Percentiles rank a stretch among this genome's conserved stretches.
phyloP scores from a whole-genome alignment of 1,140 invertebrate species.

The Ladona fulva region DNA sequence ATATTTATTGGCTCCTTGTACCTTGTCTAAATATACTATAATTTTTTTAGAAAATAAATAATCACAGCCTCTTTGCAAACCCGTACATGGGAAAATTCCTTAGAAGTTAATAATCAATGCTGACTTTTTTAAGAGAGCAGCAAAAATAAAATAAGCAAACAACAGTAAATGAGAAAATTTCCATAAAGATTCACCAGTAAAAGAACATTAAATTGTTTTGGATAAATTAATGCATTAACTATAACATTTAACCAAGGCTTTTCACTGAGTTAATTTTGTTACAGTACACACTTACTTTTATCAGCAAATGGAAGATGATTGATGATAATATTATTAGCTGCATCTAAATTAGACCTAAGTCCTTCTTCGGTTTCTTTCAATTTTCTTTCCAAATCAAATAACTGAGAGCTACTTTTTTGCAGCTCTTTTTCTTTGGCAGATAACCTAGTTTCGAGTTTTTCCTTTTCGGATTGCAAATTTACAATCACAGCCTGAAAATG shows the following conservation, averaged over 20 bases:
- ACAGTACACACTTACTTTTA: neutral
- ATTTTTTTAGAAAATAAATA: no score
- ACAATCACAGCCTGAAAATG: conserved; percentile 22
- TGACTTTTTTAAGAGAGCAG: no score
- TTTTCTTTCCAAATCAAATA: conserved; percentile 25
- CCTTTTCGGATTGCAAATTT: conserved; percentile 38
- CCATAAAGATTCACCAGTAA: no score
- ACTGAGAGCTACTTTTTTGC: neutral
- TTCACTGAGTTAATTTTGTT: neutral
- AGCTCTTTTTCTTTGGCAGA: conserved; percentile 8
- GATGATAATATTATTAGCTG: conserved; percentile 16
- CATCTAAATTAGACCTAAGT: conserved; percentile 16
- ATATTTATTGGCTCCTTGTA: no score
- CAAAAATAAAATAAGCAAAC: no score
- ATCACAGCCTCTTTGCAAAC: no score
- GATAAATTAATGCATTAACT: no score
- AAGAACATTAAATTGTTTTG: no score
- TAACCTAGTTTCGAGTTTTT: conserved; percentile 8
- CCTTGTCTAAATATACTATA: no score
- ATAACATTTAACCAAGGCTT: neutral
- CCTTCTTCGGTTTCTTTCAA: conserved; percentile 25
- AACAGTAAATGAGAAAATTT: no score
- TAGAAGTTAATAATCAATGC: no score
- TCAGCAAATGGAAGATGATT: conserved; percentile 24
- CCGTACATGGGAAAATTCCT: no score